Conservation (phyloP, 2,797 vertebrate genomes). For the Malurus splendens region DNA sequence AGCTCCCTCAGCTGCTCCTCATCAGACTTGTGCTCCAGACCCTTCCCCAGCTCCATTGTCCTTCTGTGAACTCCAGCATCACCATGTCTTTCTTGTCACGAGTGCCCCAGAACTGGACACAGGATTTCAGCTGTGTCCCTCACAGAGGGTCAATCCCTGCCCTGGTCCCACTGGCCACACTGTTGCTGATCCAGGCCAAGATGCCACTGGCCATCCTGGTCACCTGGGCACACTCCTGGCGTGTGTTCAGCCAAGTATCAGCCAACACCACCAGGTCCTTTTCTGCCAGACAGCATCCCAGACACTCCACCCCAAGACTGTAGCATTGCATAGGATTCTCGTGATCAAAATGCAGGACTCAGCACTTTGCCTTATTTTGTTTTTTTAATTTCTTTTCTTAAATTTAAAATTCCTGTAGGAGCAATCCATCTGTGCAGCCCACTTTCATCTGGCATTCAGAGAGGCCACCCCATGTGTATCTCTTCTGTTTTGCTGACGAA, state of each 20-base stretch:
- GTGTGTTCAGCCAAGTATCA: background rate
- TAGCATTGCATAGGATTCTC: background rate
- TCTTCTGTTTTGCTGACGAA: background rate
- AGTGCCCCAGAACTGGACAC: accelerated
- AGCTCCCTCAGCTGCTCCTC: background rate
- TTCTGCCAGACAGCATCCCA: background rate
- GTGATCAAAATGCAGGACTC: background rate
- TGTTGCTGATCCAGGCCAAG: background rate
- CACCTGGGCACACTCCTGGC: accelerated
- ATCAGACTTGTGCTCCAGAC: background rate
- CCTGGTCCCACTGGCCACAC: background rate
- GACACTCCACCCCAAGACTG: background rate
- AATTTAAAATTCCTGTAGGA: background rate
- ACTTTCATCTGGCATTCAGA: background rate
- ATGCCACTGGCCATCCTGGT: background rate
- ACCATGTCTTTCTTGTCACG: background rate
- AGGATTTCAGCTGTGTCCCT: background rate
- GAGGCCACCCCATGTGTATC: accelerated
- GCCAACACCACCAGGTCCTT: background rate
- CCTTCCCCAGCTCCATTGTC: background rate
- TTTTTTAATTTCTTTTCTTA: accelerated
- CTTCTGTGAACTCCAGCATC: background rate
- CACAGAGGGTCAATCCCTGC: background rate
- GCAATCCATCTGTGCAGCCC: background rate
- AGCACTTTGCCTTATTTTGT: background rate